Evolutionary conservation across 1,140 invertebrate species (phyloP).

Genomic region (Cydia splendana): DNA sequence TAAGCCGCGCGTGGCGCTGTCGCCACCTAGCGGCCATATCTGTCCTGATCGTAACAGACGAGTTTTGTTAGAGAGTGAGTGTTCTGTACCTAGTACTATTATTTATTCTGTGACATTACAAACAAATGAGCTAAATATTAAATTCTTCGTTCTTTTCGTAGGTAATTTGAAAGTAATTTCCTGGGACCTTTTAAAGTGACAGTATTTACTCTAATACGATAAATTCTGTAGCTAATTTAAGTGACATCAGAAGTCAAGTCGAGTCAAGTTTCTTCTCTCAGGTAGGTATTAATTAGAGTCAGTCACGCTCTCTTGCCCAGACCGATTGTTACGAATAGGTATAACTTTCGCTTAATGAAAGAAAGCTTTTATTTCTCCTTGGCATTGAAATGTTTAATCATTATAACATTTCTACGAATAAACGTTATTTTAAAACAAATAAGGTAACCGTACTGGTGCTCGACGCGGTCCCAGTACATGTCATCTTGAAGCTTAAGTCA

Average conservation of each 20-base stretch:
- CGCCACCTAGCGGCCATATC: no score
- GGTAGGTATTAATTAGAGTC: no score
- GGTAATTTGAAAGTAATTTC: neutral
- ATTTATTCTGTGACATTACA: no score
- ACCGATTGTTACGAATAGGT: neutral
- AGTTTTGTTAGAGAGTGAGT: no score
- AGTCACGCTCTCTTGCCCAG: neutral
- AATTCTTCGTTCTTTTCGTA: no score
- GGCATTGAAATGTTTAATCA: neutral
- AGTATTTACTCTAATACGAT: neutral
- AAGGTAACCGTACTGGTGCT: no score
- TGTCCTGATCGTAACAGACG: no score
- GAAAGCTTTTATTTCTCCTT: neutral
- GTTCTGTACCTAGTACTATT: no score
- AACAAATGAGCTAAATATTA: no score
- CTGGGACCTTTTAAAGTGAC: neutral
- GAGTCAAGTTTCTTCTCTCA: conserved; percentile 8
- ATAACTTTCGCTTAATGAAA: conserved; percentile 14
- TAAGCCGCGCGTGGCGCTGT: no score
- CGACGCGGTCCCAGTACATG: no score
- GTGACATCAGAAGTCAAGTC: neutral
- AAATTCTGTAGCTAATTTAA: neutral
- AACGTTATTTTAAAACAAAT: neutral
- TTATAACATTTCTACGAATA: neutral
- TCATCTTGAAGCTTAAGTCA: no score